Evolutionary conservation across 2,888 invertebrate genomes (phyloP), one percentile per base, ranked within the genome.

Genomic region (Arctia plantaginis): DNA sequence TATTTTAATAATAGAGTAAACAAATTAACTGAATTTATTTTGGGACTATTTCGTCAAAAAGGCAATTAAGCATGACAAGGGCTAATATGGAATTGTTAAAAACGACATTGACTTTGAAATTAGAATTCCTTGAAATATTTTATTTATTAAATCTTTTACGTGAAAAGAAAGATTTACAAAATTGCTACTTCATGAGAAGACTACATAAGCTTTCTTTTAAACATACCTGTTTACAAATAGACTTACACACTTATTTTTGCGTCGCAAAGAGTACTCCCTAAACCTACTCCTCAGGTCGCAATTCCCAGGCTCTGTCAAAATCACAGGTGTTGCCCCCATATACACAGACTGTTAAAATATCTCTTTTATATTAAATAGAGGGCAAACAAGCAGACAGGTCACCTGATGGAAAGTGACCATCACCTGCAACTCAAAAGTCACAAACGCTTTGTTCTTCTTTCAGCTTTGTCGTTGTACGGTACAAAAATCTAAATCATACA

Each of bases 1-100:
- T 94, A 94, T 90, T 86, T 92, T 95, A 95, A 95, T 95, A 95
- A 95, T 93, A 93, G 90, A 90, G 91, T 84, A 91, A 94, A 92
- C 90, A 93, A 83, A 85, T 82, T 85, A 85, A 87, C 71, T 79
- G 77, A 86, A 79, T 86, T 89, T 87, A 90, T 89, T 91, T 90
- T 75, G 83, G 86, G 86, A 84, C 85, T 74, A 84, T 86, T 87
- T 85, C 84, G 72, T 82, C 76, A 76, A 70, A 77, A 76, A 33
- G 64, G 74, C 74, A 71, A 76, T 80, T 80, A 77, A 74, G 71
- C 74, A 75, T 59, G 76, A 77, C 73, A 76, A 76, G 79, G 80
- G 44, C 66, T 72, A 81, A 82, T 86, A 71, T 62, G 47, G 39
- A 75, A 78, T 55, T 62, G 67, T 71, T 77, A 75, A 72, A 51